Base-by-base conservation (phyloP, 2,113 vertebrate genomes). In the Microtus ochrogaster region DNA sequence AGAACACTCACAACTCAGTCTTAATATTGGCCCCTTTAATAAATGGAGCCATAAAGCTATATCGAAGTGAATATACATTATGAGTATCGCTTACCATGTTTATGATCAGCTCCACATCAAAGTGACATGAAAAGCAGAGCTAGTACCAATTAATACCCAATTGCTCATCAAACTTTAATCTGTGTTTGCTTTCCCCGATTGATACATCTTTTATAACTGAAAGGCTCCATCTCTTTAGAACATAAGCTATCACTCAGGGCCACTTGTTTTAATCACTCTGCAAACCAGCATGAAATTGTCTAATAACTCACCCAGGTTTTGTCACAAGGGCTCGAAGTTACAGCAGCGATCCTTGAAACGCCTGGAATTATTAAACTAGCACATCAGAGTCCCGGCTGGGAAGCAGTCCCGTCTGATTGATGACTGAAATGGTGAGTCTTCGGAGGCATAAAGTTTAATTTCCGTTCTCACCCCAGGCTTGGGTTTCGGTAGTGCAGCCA, bases 171-270 rank as follows among this genome's bases (percentile, higher is more conserved):
- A 97, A 96, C 91, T 97, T 98, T 98, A 98, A 98, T 95, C 94
- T 94, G 94, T 95, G 91, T 96, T 97, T 97, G 92, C 92, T 89
- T 97, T 95, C 85, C 87, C 78, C 87, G 93, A 96, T 96, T 95
- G 97, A 97, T 97, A 97, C 96, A 97, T 98, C 97, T 97, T 97
- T 98, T 97, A 98, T 98, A 97, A 96, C 95, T 63, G 96, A 96
- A 96, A 94, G 96, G 91, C 97, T 97, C 97, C 96, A 91, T 97
- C 95, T 97, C 96, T 91, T 95, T 96, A 91, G 94, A 97, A 96
- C 96, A 90, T 97, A 94, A 39, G 89, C 94, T 91, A 97, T 98
- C 95, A 95, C 95, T 97, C 96, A 97, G 73, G 96, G 89, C 96
- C 89, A 96, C 95, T 97, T 95, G 94, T 94, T 96, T 96, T 97